Evolutionary conservation across 2,888 invertebrate genomes (phyloP), one percentile per base, ranked within the genome.

Genomic region (Dicroscelio sp.): DNA sequence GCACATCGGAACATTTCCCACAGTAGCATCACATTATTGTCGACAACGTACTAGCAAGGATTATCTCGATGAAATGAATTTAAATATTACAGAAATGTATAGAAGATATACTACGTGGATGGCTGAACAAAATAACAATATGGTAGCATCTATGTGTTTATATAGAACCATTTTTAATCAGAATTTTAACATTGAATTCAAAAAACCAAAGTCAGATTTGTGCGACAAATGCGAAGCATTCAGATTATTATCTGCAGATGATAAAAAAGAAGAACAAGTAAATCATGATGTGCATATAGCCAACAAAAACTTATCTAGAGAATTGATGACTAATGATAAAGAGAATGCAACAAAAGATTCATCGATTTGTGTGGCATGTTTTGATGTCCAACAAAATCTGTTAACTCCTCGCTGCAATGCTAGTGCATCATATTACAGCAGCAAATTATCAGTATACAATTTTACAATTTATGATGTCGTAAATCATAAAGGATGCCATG

Each of bases 401-500:
- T 52, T 23, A 38, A 86, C 38, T 38, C 86, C 86, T 25, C 69
- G 38, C 25, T 73, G 35, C 1, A 79, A 87, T 58, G 65, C 48
- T 35, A 60, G 73, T 8, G 25, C 48, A 0, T 35, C 33, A 2
- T 87, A 73, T 75, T 87, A 73, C 35, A 80, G 65, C 14, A 33
- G 86, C 2, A 86, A 86, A 23, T 0, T 86, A 2, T 60, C 79
- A 23, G 43, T 80, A 14, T 79, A 33, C 25, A 79, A 86, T 63
- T 86, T 86, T 33, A 87, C 71, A 10, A 43, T 88, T 25, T 88
- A 69, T 43, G 43, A 88, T 43, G 2, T 76, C 10, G 48, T 2
- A n/a, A 58, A 6, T 27, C 76, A 80, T 48, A 67, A 79, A 82
- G 88, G 92, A 23, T 90, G 89, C 55, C 71, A 87, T 33, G 85